Evolutionary conservation across 1,140 invertebrate species (phyloP).

Genomic region (Eumaeus atala): DNA sequence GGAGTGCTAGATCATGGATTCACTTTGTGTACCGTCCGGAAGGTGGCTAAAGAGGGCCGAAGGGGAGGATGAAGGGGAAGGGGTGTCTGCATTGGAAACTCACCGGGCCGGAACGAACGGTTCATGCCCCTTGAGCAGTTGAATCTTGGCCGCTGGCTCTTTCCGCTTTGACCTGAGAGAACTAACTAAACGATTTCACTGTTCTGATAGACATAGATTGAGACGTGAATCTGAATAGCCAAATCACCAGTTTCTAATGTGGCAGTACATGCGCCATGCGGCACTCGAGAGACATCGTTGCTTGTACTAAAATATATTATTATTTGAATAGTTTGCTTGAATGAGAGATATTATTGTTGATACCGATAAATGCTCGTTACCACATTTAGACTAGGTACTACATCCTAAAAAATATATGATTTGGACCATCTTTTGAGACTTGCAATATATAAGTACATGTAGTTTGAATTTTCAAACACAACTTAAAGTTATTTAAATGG

Average conservation of each 20-base stretch:
- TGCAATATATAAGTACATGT: no score
- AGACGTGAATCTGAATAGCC: conserved; percentile 4
- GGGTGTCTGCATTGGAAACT: neutral
- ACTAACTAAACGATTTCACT: neutral
- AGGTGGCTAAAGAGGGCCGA: neutral
- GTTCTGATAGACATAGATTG: neutral
- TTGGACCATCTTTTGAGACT: no score
- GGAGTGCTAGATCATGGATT: conserved; percentile 20
- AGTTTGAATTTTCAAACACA: no score
- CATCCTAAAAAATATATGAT: no score
- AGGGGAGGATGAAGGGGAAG: neutral
- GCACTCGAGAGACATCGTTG: no score
- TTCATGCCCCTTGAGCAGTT: neutral
- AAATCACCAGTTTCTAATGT: neutral
- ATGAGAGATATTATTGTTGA: no score
- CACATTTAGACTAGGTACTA: no score
- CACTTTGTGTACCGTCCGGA: conserved; percentile 13
- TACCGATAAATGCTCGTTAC: no score
- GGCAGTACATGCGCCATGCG: no score
- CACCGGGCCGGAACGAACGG: neutral
- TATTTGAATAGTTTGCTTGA: no score
- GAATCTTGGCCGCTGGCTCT: neutral
- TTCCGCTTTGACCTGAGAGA: neutral
- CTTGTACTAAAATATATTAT: no score
- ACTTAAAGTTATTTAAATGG: no score